Percentiles rank a stretch among this genome's conserved stretches.
Conservation (phyloP, 30 jellyfish, hydroid and myxozoan genomes). For the Clytia hemisphaerica region DNA sequence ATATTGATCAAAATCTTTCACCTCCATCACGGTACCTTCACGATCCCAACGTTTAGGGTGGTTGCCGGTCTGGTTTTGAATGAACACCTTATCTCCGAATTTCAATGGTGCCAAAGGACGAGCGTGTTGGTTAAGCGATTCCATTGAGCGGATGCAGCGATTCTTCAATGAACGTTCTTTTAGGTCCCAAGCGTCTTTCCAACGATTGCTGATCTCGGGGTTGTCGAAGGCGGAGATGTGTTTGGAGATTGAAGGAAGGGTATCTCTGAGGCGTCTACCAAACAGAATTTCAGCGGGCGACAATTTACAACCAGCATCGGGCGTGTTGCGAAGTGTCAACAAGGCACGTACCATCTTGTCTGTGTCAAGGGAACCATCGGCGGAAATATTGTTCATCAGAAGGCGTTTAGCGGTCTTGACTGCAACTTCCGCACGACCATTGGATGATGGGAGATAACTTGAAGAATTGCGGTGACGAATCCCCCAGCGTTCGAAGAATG, state of each 20-base stretch:
- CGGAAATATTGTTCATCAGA: slow-evolving; percentile 2
- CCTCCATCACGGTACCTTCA: background rate
- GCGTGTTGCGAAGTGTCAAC: too few relatives aligned
- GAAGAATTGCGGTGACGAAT: slow-evolving; percentile 8
- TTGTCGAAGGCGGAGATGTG: background rate
- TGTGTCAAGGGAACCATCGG: slow-evolving; percentile 3
- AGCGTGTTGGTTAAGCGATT: background rate
- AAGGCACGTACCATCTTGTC: slow-evolving; percentile 3
- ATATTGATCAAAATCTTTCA: background rate
- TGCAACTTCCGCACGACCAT: slow-evolving; percentile 9
- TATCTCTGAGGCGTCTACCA: slow-evolving; percentile 6
- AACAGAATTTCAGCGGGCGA: slow-evolving; percentile 21
- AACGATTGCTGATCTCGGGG: background rate
- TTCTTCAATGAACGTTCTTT: slow-evolving; percentile 2
- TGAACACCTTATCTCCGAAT: background rate
- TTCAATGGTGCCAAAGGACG: slow-evolving; percentile 4
- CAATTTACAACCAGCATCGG: background rate
- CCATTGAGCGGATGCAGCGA: background rate
- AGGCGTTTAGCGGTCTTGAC: slow-evolving; percentile 19
- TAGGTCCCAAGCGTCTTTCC: slow-evolving; percentile 4
- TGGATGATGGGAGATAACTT: slow-evolving; percentile 7
- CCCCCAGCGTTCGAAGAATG: slow-evolving; percentile 4
- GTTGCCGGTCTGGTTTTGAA: slow-evolving; percentile 9
- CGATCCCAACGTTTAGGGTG: slow-evolving; percentile 14
- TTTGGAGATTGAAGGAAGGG: background rate